A percentile compares a stretch with the other conserved stretches of the same genome.
Evolutionary conservation across 2,113 vertebrate species (phyloP).

Genomic region (Heterotilapia buettikoferi): DNA sequence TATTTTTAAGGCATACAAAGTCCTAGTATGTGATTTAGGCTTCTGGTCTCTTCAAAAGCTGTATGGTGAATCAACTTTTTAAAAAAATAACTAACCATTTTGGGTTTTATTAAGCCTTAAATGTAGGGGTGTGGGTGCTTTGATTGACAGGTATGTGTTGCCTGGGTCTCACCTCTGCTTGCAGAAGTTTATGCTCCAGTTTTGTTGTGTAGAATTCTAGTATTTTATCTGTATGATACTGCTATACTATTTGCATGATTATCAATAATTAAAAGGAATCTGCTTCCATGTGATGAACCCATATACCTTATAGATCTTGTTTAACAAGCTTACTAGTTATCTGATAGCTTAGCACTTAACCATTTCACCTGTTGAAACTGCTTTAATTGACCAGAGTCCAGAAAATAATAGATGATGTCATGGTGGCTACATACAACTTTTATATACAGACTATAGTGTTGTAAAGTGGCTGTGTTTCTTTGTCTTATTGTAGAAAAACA

Average conservation of each 20-base stretch:
- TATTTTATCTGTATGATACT: neutral
- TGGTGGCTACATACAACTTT: neutral
- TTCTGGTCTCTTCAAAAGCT: neutral
- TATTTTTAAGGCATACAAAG: neutral
- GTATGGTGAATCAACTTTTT: neutral
- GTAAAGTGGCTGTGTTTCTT: neutral
- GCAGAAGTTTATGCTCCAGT: neutral
- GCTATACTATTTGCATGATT: neutral
- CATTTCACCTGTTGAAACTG: neutral
- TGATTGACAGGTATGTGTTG: neutral
- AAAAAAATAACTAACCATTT: fast-evolving
- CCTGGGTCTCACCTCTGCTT: neutral
- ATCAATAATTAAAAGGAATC: neutral
- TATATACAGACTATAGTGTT: neutral
- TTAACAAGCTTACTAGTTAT: neutral
- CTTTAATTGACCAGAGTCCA: neutral
- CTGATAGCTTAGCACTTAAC: neutral
- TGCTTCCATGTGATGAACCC: neutral
- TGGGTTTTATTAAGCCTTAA: neutral
- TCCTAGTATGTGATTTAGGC: neutral
- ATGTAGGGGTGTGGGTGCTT: neutral
- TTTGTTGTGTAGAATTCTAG: neutral
- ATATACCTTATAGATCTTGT: neutral
- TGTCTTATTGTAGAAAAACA: neutral
- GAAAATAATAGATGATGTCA: neutral